These are phyloP conservation scores for Myiotriccus ornatus DNA, from an alignment of 2,797 vertebrate species.

Conservation along the genomic window DNA sequence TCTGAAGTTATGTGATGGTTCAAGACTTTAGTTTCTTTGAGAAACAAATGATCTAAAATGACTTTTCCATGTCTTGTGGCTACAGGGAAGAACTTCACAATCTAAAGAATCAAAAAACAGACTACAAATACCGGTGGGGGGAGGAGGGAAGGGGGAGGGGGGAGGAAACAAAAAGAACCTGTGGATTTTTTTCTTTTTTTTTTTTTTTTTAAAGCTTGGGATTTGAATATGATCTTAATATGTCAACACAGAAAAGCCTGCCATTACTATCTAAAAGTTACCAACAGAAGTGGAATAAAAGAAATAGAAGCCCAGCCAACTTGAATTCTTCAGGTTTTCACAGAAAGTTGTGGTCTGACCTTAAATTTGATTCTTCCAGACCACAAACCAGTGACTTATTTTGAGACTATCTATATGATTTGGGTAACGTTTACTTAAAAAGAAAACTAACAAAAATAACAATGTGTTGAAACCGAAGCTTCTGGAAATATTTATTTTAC, in stretches of 20 bases:
- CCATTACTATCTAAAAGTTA: not conserved
- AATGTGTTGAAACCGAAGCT: not conserved
- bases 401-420: not conserved
- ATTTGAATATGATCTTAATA: not conserved
- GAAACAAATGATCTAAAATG: not conserved
- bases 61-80: not conserved
- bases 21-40: not conserved
- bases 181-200: not conserved
- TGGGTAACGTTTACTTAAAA: not conserved
- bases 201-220: not conserved
- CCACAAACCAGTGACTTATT: not conserved
- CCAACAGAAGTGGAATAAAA: not conserved
- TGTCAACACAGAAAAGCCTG: not conserved
- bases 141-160: no score
- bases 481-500: not conserved
- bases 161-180: no score
- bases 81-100: not conserved
- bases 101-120: not conserved
- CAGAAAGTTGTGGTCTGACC: not conserved
- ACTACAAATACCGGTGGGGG: rapidly evolving
- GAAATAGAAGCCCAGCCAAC: not conserved
- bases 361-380: not conserved
- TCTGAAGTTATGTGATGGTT: not conserved
- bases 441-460: not conserved
- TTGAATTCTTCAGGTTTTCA: not conserved